Percentiles rank a stretch among this genome's conserved stretches.
Conservation (phyloP, 1,140 invertebrate species). For the Plodia interpunctella region DNA sequence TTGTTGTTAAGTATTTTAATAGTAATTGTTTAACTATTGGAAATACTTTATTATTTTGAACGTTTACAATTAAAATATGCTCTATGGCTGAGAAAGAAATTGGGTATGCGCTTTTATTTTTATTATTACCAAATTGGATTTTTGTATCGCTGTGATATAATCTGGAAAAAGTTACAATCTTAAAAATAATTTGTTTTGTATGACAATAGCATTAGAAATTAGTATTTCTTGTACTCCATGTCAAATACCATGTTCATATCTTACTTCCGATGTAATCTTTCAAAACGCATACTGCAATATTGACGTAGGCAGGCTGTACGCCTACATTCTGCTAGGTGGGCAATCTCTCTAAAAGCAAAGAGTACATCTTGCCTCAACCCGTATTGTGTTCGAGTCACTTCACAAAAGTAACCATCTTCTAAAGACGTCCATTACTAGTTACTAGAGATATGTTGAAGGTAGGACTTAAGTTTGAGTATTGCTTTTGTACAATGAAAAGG, state of each 20-base stretch:
- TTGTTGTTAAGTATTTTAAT: too few relatives aligned
- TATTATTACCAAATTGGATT: too few relatives aligned
- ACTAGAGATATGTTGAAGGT: background rate
- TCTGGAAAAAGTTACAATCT: too few relatives aligned
- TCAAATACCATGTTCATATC: background rate
- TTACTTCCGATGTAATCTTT: background rate
- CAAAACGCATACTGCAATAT: background rate
- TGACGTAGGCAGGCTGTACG: background rate
- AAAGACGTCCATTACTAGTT: constrained; percentile 13
- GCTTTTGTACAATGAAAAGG: background rate
- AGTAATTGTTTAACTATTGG: too few relatives aligned
- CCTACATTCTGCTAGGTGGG: constrained; percentile 10
- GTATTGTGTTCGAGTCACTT: constrained; percentile 25
- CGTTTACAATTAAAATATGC: too few relatives aligned
- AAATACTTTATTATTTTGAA: too few relatives aligned
- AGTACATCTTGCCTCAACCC: constrained; percentile 29
- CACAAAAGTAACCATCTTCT: constrained; percentile 44
- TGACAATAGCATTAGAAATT: too few relatives aligned
- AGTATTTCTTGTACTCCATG: too few relatives aligned
- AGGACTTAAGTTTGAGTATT: background rate
- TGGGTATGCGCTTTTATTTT: too few relatives aligned
- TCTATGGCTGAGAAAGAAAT: too few relatives aligned
- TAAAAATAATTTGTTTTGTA: too few relatives aligned
- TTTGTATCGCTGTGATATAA: too few relatives aligned
- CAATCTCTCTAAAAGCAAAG: constrained; percentile 44